These are phyloP conservation scores for Caenorhabditis tropicalis DNA, from an alignment of 1,140 invertebrate species.

Conservation along the genomic window DNA sequence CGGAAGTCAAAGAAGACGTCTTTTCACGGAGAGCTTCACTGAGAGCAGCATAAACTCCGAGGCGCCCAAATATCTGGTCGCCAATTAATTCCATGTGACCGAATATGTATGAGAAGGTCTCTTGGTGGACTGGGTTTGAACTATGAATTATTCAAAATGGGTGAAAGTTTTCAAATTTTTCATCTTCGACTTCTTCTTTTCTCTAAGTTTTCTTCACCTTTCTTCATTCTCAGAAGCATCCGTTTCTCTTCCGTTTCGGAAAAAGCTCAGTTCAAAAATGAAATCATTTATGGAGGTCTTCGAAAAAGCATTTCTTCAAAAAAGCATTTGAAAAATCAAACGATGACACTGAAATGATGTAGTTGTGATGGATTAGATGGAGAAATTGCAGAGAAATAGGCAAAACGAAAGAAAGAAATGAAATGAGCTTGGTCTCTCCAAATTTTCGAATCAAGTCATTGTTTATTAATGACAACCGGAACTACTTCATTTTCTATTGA, in stretches of 20 bases:
- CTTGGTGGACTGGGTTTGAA: conserved; percentile 14
- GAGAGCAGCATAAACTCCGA: conserved; percentile 6
- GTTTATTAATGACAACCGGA: conserved; percentile 39
- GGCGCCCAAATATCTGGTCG: conserved; percentile 33
- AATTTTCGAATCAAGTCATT: conserved; percentile 37
- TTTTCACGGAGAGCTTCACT: not conserved
- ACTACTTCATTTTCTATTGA: not conserved
- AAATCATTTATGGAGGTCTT: not conserved
- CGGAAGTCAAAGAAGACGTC: conserved; percentile 36
- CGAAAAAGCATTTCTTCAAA: not conserved
- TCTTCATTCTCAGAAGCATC: not conserved
- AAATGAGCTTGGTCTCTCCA: not conserved
- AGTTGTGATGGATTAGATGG: conserved; percentile 12
- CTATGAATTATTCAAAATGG: conserved; percentile 35
- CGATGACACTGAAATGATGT: not conserved
- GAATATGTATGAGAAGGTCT: conserved; percentile 40
- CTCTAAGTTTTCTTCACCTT: not conserved
- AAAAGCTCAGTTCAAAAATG: not conserved
- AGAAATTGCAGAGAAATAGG: not conserved
- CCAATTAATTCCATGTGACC: conserved; percentile 43
- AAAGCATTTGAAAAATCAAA: not conserved
- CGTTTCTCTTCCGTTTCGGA: not conserved
- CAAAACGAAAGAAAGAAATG: not conserved
- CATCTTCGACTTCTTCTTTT: not conserved
- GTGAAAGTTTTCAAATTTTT: not conserved